phyloP scores from a whole-genome alignment of 1,140 invertebrate species.

The Penaeus japonicus region DNA sequence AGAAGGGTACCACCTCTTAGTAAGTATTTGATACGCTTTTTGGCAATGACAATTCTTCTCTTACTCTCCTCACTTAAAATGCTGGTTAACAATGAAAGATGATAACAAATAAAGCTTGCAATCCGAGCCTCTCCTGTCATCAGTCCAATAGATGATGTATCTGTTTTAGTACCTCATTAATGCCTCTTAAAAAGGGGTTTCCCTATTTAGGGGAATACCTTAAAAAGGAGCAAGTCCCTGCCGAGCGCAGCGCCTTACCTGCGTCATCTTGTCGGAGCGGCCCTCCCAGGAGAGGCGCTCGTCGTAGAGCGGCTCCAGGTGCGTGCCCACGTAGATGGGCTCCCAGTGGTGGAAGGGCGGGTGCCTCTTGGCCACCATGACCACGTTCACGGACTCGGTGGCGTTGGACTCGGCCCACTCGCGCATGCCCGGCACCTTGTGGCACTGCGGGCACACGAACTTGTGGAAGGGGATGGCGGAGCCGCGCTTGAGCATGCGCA shows the following conservation, averaged over 20 bases:
- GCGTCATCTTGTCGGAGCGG: constrained; percentile 86
- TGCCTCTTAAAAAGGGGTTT: too few species aligned
- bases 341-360: constrained; percentile 76
- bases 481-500: constrained; percentile 77
- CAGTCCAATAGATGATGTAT: too few species aligned
- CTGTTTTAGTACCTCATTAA: too few species aligned
- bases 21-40: too few species aligned
- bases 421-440: constrained; percentile 83
- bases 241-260: constrained; percentile 68
- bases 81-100: too few species aligned
- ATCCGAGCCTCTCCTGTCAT: too few species aligned
- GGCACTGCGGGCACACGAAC: constrained; percentile 86
- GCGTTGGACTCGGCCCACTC: constrained; percentile 55
- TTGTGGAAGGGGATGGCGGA: constrained; percentile 90
- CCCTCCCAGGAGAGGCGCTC: constrained; percentile 84
- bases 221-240: too few species aligned
- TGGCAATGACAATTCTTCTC: too few species aligned
- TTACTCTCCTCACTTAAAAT: too few species aligned
- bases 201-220: too few species aligned
- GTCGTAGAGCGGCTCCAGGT: constrained; percentile 80
- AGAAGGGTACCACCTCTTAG: too few species aligned
- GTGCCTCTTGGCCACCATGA: constrained; percentile 57
- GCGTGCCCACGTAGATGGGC: constrained; percentile 82
- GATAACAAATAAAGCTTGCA: too few species aligned
- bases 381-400: constrained; percentile 52